Conservation (phyloP, 2,797 vertebrate species). For the Notolepis coatsorum region DNA sequence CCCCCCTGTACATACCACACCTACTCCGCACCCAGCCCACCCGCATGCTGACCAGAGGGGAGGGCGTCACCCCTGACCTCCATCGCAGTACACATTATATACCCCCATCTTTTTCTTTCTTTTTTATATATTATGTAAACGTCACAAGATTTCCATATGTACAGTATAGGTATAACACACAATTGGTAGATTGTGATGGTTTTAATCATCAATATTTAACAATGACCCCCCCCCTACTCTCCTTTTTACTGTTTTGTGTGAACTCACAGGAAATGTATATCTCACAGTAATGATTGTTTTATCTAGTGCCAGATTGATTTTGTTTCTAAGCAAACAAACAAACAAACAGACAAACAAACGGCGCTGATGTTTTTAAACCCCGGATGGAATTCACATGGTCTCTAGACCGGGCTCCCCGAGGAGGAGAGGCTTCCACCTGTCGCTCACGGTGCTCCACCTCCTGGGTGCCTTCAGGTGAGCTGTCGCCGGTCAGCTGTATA, state of each 20-base stretch:
- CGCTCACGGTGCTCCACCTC: slow-evolving; percentile 73
- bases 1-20: slow-evolving; percentile 69
- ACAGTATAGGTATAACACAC: slow-evolving; percentile 41
- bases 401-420: slow-evolving; percentile 16
- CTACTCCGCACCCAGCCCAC: slow-evolving; percentile 51
- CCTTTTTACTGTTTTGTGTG: slow-evolving; percentile 65
- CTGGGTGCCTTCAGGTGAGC: slow-evolving; percentile 81
- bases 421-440: slow-evolving; percentile 28
- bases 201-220: slow-evolving; percentile 41
- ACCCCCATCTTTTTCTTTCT: no score
- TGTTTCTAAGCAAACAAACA: slow-evolving; percentile 48
- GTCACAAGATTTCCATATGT: slow-evolving; percentile 64
- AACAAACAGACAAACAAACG: slow-evolving; percentile 56
- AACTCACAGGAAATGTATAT: slow-evolving; percentile 37
- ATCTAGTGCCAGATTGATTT: slow-evolving; percentile 67
- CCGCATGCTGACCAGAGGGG: slow-evolving; percentile 94
- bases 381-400: slow-evolving; percentile 13
- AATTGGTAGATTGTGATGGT: slow-evolving; percentile 47
- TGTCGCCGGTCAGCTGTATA: no score
- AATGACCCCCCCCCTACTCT: slow-evolving; percentile 16
- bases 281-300: slow-evolving; percentile 51
- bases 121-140: slow-evolving; percentile 47
- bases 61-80: no score
- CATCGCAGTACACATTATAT: no score
- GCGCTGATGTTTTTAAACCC: slow-evolving; percentile 65